Evolutionary conservation across 2,888 invertebrate genomes (phyloP).

Genomic region (Chrysodeixis includens): DNA sequence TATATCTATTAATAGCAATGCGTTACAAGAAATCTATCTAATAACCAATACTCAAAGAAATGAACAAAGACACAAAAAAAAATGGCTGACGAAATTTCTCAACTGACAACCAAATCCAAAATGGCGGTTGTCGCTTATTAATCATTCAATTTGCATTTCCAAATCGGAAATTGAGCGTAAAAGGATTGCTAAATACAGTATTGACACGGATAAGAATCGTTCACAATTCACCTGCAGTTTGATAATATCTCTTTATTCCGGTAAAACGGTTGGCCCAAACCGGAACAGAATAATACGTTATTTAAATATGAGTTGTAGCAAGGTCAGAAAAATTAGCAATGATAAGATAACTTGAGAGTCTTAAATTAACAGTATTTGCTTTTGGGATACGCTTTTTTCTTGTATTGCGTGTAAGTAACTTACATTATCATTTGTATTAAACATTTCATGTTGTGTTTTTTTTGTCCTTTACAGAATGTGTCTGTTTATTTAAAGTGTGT

Average conservation of each 20-base stretch:
- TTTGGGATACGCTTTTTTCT: too few relatives aligned
- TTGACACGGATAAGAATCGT: conserved; percentile 12
- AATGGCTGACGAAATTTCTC: neutral
- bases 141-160: conserved; percentile 5
- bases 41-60: too few relatives aligned
- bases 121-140: neutral
- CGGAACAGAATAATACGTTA: neutral
- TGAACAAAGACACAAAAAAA: neutral
- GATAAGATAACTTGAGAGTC: neutral
- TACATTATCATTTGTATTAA: too few relatives aligned
- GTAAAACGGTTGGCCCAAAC: neutral
- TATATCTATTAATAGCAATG: too few relatives aligned
- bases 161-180: conserved; percentile 41
- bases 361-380: neutral
- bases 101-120: neutral
- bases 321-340: neutral
- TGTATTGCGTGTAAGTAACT: too few relatives aligned
- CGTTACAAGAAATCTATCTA: too few relatives aligned
- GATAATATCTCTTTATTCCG: neutral
- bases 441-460: too few relatives aligned
- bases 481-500: too few relatives aligned
- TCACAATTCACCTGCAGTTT: neutral
- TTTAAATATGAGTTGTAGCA: neutral
- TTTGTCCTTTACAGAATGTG: too few relatives aligned
- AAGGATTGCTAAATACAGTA: conserved; percentile 40